Conservation (phyloP, 2,797 vertebrate genomes). For the Rhinoraja longicauda region DNA sequence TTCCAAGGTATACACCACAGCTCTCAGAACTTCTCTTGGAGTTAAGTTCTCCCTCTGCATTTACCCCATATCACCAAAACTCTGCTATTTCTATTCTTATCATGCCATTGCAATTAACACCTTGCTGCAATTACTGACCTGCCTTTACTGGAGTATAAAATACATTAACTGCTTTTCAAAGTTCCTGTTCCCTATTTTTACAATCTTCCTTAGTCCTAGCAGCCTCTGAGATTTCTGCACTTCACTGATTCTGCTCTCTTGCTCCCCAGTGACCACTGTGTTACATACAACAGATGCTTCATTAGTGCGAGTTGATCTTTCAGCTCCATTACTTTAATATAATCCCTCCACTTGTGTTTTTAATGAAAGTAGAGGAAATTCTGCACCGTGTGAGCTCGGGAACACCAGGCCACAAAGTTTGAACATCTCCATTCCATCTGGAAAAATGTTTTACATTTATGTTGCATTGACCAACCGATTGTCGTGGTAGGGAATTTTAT, state of each 20-base stretch:
- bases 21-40: neutral
- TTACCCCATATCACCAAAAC: neutral
- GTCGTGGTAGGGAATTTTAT: too few species aligned
- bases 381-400: too few species aligned
- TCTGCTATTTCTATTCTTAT: neutral
- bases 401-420: too few species aligned
- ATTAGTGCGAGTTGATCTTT: neutral
- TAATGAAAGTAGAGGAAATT: too few species aligned
- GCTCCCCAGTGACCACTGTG: too few species aligned
- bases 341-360: neutral
- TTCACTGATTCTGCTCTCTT: neutral
- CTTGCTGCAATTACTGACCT: neutral
- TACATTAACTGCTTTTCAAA: neutral
- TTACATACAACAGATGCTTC: too few species aligned
- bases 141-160: neutral
- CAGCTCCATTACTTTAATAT: neutral
- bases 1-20: neutral
- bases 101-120: neutral
- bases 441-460: too few species aligned
- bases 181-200: neutral
- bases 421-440: too few species aligned
- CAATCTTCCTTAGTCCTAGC: neutral
- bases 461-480: too few species aligned
- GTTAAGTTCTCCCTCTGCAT: neutral
- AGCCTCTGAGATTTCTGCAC: too few species aligned